Evolutionary conservation across 2,797 vertebrate genomes (phyloP).

Genomic region (Thamnophis elegans): DNA sequence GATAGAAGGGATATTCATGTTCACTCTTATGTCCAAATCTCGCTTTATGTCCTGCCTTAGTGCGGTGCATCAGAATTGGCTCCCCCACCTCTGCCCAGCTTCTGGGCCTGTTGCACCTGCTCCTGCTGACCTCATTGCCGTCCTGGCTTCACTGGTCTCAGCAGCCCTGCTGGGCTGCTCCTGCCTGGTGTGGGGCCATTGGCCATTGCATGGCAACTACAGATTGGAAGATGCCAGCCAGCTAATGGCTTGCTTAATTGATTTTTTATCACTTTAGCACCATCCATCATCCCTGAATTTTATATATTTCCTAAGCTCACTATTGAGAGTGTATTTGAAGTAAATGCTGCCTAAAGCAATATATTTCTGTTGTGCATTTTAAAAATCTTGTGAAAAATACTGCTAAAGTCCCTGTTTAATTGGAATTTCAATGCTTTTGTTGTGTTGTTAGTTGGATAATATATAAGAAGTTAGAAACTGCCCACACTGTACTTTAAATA

Average conservation of each 20-base stretch:
- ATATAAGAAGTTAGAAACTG: conserved; percentile 29
- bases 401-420: conserved; percentile 13
- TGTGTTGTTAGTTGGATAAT: conserved; percentile 34
- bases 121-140: no score
- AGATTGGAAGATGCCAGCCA: background rate
- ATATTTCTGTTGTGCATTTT: background rate
- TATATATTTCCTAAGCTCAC: background rate
- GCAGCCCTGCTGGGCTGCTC: no score
- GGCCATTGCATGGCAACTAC: background rate
- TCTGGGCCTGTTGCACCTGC: no score
- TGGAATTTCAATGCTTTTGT: background rate
- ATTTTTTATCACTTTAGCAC: conserved; percentile 24
- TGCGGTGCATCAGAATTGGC: rapidly evolving
- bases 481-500: conserved; percentile 24
- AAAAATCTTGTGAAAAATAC: conserved; percentile 28
- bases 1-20: no score
- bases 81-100: no score
- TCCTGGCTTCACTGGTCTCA: no score
- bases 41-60: no score
- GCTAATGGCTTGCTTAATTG: conserved; percentile 38
- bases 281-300: conserved; percentile 24
- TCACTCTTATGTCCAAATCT: no score
- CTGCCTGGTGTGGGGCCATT: background rate
- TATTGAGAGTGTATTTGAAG: conserved; percentile 41
- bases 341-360: conserved; percentile 44